These are phyloP conservation scores for Parasteatoda tepidariorum DNA, from an alignment of 1,140 invertebrate genomes.

Conservation along the genomic window DNA sequence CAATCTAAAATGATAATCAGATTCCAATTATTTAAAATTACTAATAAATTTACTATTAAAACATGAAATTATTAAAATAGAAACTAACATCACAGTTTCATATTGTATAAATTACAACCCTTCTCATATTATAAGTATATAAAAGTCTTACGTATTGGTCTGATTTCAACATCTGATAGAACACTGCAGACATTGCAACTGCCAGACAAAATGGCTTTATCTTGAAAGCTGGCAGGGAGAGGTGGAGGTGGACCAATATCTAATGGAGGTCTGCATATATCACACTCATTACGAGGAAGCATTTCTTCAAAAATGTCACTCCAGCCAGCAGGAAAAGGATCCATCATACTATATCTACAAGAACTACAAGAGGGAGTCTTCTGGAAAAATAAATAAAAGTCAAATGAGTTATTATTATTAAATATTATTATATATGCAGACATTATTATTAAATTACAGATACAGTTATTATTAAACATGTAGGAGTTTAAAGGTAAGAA, in stretches of 20 bases:
- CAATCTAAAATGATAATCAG: no score
- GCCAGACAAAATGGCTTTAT: conserved; percentile 38
- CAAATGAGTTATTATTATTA: no score
- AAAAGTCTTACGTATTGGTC: conserved; percentile 35
- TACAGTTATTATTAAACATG: no score
- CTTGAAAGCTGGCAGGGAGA: conserved; percentile 51
- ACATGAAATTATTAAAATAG: no score
- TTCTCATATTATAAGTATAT: no score
- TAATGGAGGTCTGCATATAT: conserved; percentile 46
- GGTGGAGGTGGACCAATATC: conserved; percentile 52
- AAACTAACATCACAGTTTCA: no score
- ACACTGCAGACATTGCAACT: conserved; percentile 54
- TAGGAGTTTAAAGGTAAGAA: no score
- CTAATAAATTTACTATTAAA: no score
- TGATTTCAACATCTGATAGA: conserved; percentile 43
- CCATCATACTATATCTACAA: conserved; percentile 32
- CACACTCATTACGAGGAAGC: conserved; percentile 49
- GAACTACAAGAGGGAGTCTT: neutral
- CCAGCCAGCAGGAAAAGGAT: conserved; percentile 40
- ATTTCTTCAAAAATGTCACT: conserved; percentile 57
- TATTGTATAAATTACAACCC: no score
- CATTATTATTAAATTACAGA: no score
- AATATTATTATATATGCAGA: no score
- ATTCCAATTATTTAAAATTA: no score
- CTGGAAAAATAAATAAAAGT: neutral